Evolutionary conservation across 2,797 vertebrate genomes (phyloP).

Genomic region (Otolemur crassicaudatus): DNA sequence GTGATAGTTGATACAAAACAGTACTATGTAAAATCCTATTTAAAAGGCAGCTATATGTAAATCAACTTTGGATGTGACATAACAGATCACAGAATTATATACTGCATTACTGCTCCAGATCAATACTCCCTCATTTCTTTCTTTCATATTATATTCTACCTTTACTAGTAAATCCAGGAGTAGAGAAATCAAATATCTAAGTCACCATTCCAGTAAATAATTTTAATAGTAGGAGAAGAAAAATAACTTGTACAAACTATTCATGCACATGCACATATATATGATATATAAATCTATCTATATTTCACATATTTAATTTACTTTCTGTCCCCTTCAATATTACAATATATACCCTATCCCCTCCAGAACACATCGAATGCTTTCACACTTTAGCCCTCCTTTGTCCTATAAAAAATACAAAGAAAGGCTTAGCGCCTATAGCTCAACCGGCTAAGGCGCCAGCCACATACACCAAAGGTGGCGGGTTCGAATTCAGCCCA

Average conservation of each 20-base stretch:
- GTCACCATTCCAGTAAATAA: neutral
- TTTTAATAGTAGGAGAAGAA: neutral
- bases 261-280: too few relatives aligned
- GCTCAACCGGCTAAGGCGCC: too few relatives aligned
- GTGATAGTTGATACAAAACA: neutral
- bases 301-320: neutral
- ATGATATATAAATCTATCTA: neutral
- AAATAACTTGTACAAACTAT: neutral
- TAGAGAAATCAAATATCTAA: constrained; percentile 2
- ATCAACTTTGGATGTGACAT: neutral
- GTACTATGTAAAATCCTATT: neutral
- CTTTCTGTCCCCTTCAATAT: neutral
- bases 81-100: neutral
- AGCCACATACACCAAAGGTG: too few relatives aligned
- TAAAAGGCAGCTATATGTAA: constrained; percentile 14
- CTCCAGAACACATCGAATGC: neutral
- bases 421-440: neutral
- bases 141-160: neutral
- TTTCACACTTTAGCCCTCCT: neutral
- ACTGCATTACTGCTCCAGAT: neutral
- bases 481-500: too few relatives aligned
- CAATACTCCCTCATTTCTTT: neutral
- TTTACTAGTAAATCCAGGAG: neutral
- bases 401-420: neutral
- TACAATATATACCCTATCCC: neutral